Conservation (phyloP, 2,888 invertebrate genomes). For the Euzetes globulus region DNA sequence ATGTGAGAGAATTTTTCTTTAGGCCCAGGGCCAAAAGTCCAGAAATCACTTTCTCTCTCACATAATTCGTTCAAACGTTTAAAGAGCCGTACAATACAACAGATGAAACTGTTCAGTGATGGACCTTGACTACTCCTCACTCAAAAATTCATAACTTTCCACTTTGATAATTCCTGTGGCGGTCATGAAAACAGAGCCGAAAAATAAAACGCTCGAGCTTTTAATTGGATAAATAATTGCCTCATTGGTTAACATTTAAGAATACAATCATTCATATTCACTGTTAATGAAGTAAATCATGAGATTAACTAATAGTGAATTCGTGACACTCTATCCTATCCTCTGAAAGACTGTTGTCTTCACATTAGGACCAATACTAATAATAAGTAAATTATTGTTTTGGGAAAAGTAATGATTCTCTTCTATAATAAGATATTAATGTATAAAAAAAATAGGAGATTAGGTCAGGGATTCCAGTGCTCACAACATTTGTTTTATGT, state of each 20-base stretch:
- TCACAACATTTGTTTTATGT: not conserved
- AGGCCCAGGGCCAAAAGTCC: not conserved
- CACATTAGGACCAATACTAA: not conserved
- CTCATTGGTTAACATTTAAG: not conserved
- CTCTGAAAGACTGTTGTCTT: not conserved
- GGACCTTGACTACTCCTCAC: conserved; percentile 23
- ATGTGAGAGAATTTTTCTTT: not conserved
- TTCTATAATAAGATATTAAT: not conserved
- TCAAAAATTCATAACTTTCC: conserved; percentile 14
- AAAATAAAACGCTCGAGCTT: not conserved
- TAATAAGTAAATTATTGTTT: not conserved
- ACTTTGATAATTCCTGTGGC: not conserved
- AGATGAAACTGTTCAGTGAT: not conserved
- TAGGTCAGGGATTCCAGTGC: conserved; percentile 14
- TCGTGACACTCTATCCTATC: not conserved
- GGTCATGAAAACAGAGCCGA: not conserved
- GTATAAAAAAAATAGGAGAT: not conserved
- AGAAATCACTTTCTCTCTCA: not conserved
- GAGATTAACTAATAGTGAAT: conserved; percentile 1
- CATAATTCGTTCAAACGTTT: no score
- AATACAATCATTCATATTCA: not conserved
- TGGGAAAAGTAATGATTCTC: not conserved
- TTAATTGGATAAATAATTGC: conserved; percentile 4
- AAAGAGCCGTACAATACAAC: not conserved
- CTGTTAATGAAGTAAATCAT: not conserved